Base-by-base conservation (phyloP, 1,140 invertebrate species). In the Aculops lycopersici region DNA sequence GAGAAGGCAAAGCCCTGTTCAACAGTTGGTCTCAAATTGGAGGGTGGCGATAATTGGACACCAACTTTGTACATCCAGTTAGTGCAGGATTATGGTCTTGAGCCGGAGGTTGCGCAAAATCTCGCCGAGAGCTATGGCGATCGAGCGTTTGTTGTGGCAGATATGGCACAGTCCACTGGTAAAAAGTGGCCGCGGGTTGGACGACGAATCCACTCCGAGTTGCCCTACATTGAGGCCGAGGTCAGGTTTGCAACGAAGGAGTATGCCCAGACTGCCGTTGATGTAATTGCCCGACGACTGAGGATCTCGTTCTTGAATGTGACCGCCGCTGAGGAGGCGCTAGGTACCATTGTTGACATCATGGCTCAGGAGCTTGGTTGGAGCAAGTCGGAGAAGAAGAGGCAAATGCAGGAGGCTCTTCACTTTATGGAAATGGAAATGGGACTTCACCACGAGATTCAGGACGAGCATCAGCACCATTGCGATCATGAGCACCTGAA, bases 171-270 rank as follows among this genome's bases (percentile, higher is more conserved):
- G 20, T 63, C 95, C 37, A 97, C 90, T 14, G 90, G 88, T 21
- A 83, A 90, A 60, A 63, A 81, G 39, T 95, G 84, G 84, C 65
- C 65, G 14, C 79, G 95, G 45, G 84, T 95, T 47, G 92, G 92
- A 38, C 74, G 75, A 48, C 74, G 86, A 52, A 63, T 98, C 21
- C 88, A 97, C 59, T 77, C 80, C 14, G 84, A 95, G 58, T 97
- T 92, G 56, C 88, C 90, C 0, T 98, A 97, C 54, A 81, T 98
- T 50, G 90, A 95, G 55, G 88, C 86, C 15, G 88, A 97, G 66
- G 80, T 90, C 48, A 44, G 67, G 41, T 95, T 95, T 55, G 88
- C 88, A 17, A 68, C 80, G 20, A 66, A 72, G 21, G 90, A 98
- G 59, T 97, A 97, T 56, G 92, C 90, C 5, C 75, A 77, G 54